Evolutionary conservation across 2,888 invertebrate species (phyloP), one percentile per base, ranked within the genome.

Genomic region (Ligdia adustata): DNA sequence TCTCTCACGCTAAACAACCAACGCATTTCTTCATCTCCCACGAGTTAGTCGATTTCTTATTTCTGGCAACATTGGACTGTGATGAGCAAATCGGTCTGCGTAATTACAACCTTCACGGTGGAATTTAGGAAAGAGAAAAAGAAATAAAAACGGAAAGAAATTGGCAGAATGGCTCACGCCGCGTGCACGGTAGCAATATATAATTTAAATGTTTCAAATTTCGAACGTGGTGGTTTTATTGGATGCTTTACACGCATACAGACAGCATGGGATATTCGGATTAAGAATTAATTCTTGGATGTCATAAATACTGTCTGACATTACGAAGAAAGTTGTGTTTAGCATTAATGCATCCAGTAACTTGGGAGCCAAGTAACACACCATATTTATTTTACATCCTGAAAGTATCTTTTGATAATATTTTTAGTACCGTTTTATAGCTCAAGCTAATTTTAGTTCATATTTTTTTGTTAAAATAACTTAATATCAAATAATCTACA

Each of bases 151-250:
- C n/a, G n/a, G n/a, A n/a, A 41, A 35, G 35, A 47, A 47, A 46
- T 40, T 46, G 82, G 73, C 70, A 72, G 71, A 78, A 72, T 70
- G 67, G 66, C 65, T 69, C 71, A 68, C 61, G 70, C 75, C 79
- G 81, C 81, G 80, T 82, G 87, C 88, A 89, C 90, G 77, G 90
- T 90, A 90, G 90, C 90, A 79, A 78, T 79, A 85, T 83, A 80
- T 82, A 89, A 90, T 90, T 89, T 90, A 90, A 90, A 90, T 90
- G 83, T 82, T 90, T 89, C 81, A 76, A 82, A 90, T 90, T 84
- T 87, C 82, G 76, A 83, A 82, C 72, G 65, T 62, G 69, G 35
- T 35, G 34, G 51, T 60, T 48, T 50, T 55, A 52, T 57, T 49
- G 39, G 39, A 44, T 33, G 52, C 52, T 45, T 43, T 49, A 43